phyloP scores from a whole-genome alignment of 2,888 invertebrate genomes.

The Drosophila mimetica region DNA sequence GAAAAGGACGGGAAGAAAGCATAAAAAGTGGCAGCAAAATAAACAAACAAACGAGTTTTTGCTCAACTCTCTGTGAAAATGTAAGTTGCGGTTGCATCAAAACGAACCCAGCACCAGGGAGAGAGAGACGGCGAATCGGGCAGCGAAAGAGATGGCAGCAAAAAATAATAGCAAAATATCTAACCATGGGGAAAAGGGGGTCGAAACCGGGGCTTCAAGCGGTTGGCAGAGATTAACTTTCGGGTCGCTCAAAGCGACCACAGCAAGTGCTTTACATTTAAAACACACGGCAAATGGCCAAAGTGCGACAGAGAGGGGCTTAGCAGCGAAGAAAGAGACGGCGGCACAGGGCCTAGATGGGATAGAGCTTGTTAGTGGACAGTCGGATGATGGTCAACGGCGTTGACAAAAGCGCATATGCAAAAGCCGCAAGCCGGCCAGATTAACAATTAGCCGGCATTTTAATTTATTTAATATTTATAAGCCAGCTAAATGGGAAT shows the following conservation, averaged over 20 bases:
- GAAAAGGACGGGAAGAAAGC: constrained; percentile 23
- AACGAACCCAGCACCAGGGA: constrained; percentile 23
- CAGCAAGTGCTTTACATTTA: constrained; percentile 78
- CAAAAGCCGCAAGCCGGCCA: constrained; percentile 69
- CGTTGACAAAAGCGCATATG: constrained; percentile 50
- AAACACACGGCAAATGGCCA: constrained; percentile 58
- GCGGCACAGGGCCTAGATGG: constrained; percentile 34
- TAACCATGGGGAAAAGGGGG: constrained; percentile 43
- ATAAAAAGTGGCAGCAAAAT: constrained; percentile 70
- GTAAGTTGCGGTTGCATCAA: constrained; percentile 69
- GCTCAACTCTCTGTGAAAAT: constrained; percentile 58
- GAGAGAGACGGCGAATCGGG: constrained; percentile 1
- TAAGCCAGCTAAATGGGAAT: constrained; percentile 38
- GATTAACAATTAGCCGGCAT: constrained; percentile 75
- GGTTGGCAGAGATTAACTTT: constrained; percentile 80
- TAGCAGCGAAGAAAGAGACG: constrained; percentile 34
- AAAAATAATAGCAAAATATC: constrained; percentile 52
- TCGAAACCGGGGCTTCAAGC: constrained; percentile 41
- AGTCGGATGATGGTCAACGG: constrained; percentile 39
- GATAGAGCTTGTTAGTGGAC: constrained; percentile 73
- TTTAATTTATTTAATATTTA: constrained; percentile 77
- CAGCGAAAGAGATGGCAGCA: constrained; percentile 9
- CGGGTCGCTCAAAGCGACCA: constrained; percentile 79
- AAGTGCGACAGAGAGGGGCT: constrained; percentile 24
- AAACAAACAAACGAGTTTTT: constrained; percentile 70